Evolutionary conservation across 2,113 vertebrate species (phyloP).

Genomic region (Lasiurus cinereus): DNA sequence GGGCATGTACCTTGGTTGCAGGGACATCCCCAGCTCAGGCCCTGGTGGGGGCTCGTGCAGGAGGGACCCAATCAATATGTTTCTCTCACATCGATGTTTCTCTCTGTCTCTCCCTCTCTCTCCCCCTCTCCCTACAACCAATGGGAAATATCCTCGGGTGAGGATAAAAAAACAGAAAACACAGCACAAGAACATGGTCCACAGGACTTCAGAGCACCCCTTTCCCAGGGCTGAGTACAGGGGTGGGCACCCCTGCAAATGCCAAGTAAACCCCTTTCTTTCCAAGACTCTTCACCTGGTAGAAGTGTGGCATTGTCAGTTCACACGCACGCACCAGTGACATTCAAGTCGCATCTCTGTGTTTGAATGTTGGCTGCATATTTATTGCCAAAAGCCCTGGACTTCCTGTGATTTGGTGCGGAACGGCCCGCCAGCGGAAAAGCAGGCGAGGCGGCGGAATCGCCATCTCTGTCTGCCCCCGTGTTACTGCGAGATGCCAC

Average conservation of each 20-base stretch:
- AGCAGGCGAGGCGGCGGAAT: rapidly evolving
- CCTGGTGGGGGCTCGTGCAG: too few species aligned
- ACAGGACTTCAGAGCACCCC: neutral
- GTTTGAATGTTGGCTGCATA: neutral
- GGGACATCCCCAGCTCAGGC: too few species aligned
- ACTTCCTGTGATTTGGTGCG: rapidly evolving
- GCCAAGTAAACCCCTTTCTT: neutral
- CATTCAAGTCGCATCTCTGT: neutral
- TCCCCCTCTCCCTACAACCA: too few species aligned
- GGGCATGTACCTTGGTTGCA: too few species aligned
- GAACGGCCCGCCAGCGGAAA: neutral
- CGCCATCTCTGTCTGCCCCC: rapidly evolving
- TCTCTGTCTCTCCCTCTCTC: too few species aligned
- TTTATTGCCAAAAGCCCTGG: neutral
- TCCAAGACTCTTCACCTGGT: neutral
- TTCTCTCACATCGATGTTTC: too few species aligned
- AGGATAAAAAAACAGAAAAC: too few species aligned
- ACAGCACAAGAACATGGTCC: neutral
- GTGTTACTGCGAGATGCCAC: neutral
- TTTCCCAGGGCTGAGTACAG: neutral
- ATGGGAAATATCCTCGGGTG: too few species aligned
- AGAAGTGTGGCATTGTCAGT: neutral
- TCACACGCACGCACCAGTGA: neutral
- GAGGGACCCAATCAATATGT: too few species aligned
- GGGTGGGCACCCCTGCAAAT: rapidly evolving